Conservation (phyloP, 2,113 vertebrate genomes). For the Cephalopterus ornatus region DNA sequence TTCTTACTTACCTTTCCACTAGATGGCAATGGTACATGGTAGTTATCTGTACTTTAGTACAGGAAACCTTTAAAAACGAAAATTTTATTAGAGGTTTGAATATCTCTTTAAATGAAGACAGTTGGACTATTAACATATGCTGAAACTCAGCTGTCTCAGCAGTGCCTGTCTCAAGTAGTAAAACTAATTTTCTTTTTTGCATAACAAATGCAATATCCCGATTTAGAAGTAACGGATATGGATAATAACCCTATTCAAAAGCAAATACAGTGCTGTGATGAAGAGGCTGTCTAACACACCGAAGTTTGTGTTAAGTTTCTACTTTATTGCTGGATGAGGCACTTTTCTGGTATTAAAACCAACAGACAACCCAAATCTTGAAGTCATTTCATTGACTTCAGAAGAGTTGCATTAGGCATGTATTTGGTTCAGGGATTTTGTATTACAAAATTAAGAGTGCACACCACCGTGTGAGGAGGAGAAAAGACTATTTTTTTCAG, state of each 20-base stretch:
- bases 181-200: not conserved
- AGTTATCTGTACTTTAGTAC: not conserved
- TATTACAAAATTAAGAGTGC: not conserved
- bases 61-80: not conserved
- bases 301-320: not conserved
- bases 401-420: not conserved
- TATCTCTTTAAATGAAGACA: not conserved
- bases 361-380: not conserved
- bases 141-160: slow-evolving; percentile 1
- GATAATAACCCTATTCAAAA: not conserved
- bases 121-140: not conserved
- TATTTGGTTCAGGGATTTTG: not conserved
- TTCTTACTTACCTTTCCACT: slow-evolving; percentile 63
- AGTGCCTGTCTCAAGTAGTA: not conserved
- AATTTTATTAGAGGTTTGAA: not conserved
- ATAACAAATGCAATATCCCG: not conserved
- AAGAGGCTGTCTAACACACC: not conserved
- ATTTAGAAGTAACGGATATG: not conserved
- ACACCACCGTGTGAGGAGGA: not conserved
- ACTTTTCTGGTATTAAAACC: not conserved
- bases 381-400: not conserved
- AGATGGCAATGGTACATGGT: slow-evolving; percentile 58
- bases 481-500: not conserved
- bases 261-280: not conserved
- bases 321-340: not conserved